Evolutionary conservation across 2,888 invertebrate genomes (phyloP).

Genomic region (Coleophora deauratella): DNA sequence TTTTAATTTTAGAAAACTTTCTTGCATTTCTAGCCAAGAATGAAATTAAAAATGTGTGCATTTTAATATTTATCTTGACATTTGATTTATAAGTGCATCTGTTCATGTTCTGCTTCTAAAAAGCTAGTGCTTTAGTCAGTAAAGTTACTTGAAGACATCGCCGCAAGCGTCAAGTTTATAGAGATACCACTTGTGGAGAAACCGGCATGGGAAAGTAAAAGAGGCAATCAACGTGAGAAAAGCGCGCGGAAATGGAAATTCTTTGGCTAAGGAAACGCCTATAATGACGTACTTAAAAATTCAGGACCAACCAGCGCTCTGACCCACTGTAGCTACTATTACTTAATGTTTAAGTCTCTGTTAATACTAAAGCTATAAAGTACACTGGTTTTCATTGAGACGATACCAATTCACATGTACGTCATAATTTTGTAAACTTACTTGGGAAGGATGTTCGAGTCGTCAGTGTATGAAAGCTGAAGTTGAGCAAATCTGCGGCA

Average conservation of each 20-base stretch:
- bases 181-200: constrained; percentile 38
- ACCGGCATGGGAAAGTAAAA: constrained; percentile 57
- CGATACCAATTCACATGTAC: not conserved
- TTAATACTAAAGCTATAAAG: constrained; percentile 16
- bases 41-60: constrained; percentile 1
- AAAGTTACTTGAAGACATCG: constrained; percentile 23
- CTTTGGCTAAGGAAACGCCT: constrained; percentile 22
- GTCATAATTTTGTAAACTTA: not conserved
- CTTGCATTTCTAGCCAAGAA: constrained; percentile 29
- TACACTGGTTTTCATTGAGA: constrained; percentile 2
- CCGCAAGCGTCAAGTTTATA: constrained; percentile 39
- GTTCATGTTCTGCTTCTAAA: too few species aligned
- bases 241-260: constrained; percentile 39
- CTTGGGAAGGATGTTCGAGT: not conserved
- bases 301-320: constrained; percentile 48
- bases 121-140: too few species aligned
- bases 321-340: constrained; percentile 49
- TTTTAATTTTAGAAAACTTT: constrained; percentile 28
- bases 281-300: constrained; percentile 67
- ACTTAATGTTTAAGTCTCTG: constrained; percentile 15
- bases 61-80: too few species aligned
- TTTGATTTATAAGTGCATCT: too few species aligned
- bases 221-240: constrained; percentile 66
- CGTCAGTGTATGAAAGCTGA: too few species aligned
- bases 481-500: too few species aligned